A percentile compares a stretch with the other conserved stretches of the same genome.
Conservation (phyloP, 1,140 invertebrate species). For the Nautilus pompilius region DNA sequence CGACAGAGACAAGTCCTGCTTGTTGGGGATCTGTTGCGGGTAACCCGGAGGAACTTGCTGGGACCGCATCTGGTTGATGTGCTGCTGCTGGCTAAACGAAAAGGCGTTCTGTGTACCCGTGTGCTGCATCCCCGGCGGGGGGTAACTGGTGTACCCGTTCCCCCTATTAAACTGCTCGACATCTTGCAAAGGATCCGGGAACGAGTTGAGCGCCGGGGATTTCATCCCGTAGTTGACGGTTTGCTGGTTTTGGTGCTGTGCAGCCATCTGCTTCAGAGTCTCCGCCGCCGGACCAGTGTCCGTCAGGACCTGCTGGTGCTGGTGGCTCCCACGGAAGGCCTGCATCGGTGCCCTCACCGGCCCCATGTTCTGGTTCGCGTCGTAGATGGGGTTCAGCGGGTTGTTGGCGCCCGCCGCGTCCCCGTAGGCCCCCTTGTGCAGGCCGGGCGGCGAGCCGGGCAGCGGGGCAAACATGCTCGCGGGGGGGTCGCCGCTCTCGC, state of each 20-base stretch:
- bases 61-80: not conserved
- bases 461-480: conserved; percentile 29
- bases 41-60: conserved; percentile 8
- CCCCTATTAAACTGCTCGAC: conserved; percentile 3
- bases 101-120: conserved; percentile 6
- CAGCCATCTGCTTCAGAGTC: conserved; percentile 92
- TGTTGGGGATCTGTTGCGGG: conserved; percentile 6
- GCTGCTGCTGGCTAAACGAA: not conserved
- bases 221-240: conserved; percentile 58
- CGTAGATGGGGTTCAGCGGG: conserved; percentile 1
- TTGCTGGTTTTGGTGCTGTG: conserved; percentile 88
- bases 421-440: conserved; percentile 22
- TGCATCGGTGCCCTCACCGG: not conserved
- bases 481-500: conserved; percentile 27
- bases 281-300: conserved; percentile 77
- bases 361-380: conserved; percentile 8
- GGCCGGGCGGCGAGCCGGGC: conserved; percentile 29
- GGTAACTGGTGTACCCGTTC: conserved; percentile 11
- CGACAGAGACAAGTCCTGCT: conserved; percentile 18
- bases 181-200: conserved; percentile 11
- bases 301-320: not conserved
- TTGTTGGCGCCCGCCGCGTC: conserved; percentile 8
- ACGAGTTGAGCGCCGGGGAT: conserved; percentile 16
- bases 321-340: not conserved
- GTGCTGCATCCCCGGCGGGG: conserved; percentile 13